A percentile compares a stretch with the other conserved stretches of the same genome.
Evolutionary conservation across 53 echinoderm and acorn worm species (phyloP).

Genomic region (Holothuria leucospilota): DNA sequence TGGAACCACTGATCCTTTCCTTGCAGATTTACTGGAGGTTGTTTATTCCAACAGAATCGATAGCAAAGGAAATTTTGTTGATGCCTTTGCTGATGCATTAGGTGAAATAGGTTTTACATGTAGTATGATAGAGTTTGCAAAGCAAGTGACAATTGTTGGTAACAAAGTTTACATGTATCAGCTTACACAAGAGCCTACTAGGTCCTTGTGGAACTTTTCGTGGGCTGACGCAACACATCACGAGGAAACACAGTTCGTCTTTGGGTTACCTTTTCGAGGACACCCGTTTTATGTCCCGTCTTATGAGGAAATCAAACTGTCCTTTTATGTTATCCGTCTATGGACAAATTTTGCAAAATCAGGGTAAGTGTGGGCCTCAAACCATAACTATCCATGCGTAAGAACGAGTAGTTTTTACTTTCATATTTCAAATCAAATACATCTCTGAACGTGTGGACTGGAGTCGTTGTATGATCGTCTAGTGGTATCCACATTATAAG

Average conservation of each 20-base stretch:
- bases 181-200: not conserved
- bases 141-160: not conserved
- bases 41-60: not conserved
- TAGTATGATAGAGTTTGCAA: not conserved
- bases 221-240: not conserved
- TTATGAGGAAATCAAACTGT: constrained; percentile 18
- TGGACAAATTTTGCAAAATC: constrained; percentile 38
- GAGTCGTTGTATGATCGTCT: too few species aligned
- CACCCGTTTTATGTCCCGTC: constrained; percentile 9
- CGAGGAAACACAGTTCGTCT: constrained; percentile 19
- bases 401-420: too few species aligned
- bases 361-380: not conserved
- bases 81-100: not conserved
- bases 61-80: not conserved
- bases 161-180: constrained; percentile 25
- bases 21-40: constrained; percentile 12
- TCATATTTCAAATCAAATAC: too few species aligned
- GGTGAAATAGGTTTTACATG: too few species aligned
- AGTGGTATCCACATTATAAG: too few species aligned
- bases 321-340: constrained; percentile 22
- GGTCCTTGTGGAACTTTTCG: constrained; percentile 7
- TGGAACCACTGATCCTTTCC: not conserved
- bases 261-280: constrained; percentile 15
- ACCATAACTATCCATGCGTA: too few species aligned
- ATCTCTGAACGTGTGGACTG: too few species aligned